These are phyloP conservation scores for Empis stercorea DNA, from an alignment of 2,888 invertebrate genomes.

Conservation along the genomic window DNA sequence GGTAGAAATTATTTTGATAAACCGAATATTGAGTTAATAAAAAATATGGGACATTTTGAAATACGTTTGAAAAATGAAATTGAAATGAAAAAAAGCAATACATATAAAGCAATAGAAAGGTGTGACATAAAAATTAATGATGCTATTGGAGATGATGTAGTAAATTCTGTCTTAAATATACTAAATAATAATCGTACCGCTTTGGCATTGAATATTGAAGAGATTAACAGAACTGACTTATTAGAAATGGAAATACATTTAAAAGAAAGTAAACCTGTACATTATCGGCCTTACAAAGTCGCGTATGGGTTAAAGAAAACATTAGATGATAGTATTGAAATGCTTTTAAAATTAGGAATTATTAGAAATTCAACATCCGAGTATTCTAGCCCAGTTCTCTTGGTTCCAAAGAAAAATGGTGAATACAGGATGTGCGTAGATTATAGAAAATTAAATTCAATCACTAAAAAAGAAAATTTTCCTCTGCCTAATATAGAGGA, in stretches of 20 bases:
- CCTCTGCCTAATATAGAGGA: conserved; percentile 18
- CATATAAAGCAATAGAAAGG: background rate
- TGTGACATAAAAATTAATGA: background rate
- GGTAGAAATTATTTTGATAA: background rate
- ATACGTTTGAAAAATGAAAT: background rate
- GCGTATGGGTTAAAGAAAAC: background rate
- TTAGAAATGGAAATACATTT: background rate
- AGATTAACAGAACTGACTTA: background rate
- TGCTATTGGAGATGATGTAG: background rate
- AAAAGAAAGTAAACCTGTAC: background rate
- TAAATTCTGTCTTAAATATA: background rate
- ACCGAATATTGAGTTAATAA: background rate
- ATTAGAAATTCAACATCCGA: conserved; percentile 20
- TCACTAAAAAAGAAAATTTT: conserved; percentile 15
- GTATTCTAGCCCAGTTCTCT: conserved; percentile 20
- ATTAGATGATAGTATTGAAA: background rate
- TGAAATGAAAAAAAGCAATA: background rate
- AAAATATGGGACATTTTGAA: background rate
- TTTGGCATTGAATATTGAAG: background rate
- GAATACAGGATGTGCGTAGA: conserved; percentile 20
- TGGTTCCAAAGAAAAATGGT: conserved; percentile 20
- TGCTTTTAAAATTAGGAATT: conserved; percentile 14
- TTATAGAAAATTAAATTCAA: conserved; percentile 19
- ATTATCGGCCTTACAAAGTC: conserved; percentile 1
- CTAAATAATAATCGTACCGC: background rate